Evolutionary conservation across 2,797 vertebrate species (phyloP).

Genomic region (Dryobates pubescens): DNA sequence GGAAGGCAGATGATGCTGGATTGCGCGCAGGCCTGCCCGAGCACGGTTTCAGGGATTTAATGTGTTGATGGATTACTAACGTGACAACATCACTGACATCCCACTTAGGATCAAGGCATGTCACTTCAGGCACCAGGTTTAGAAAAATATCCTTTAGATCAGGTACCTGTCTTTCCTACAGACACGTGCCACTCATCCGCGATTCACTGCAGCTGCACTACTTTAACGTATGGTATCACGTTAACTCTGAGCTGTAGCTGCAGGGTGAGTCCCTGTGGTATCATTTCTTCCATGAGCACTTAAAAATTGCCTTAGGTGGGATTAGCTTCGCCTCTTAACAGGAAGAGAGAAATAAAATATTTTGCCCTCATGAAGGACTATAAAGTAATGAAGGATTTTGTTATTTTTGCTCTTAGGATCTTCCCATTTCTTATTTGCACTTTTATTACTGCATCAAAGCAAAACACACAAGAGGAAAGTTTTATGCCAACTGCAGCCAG

Average conservation of each 20-base stretch:
- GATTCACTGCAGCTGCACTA: background rate
- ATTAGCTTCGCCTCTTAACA: background rate
- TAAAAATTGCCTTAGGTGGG: background rate
- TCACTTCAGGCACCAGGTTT: background rate
- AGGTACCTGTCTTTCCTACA: background rate
- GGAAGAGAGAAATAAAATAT: background rate
- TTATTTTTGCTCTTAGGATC: background rate
- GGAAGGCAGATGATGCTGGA: rapidly evolving
- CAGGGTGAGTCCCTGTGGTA: background rate
- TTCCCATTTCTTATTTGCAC: background rate
- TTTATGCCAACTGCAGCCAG: background rate
- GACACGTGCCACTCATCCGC: background rate
- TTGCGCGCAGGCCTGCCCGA: rapidly evolving
- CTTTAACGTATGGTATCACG: background rate
- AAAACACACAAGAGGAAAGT: background rate
- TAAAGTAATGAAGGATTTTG: background rate
- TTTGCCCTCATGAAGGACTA: background rate
- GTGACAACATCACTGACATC: background rate
- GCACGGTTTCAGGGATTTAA: rapidly evolving
- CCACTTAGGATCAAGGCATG: background rate
- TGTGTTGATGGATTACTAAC: background rate
- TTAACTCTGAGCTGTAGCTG: background rate
- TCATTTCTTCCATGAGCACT: background rate
- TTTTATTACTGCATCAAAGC: background rate
- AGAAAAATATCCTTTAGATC: background rate